Evolutionary conservation across 64 coral and sea anemone genomes (phyloP), one percentile per base, ranked within the genome.

Genomic region (Anthopleura sola): DNA sequence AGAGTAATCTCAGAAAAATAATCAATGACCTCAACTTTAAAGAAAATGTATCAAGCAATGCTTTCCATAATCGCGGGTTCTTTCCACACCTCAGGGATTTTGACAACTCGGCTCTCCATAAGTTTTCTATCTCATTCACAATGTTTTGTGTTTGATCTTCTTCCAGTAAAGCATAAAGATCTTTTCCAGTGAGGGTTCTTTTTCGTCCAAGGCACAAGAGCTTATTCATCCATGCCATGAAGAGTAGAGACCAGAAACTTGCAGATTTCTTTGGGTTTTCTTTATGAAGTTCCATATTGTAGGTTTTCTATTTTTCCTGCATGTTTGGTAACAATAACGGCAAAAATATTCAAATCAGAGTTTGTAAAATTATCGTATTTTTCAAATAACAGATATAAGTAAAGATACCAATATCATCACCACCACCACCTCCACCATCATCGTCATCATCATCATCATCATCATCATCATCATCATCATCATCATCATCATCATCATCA

Each of bases 201-300:
- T 49, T 82, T 46, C 17, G 8, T 82, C 79, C 79, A 26, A 49
- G 17, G 2, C 1, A 49, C 1, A 82, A 54, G 28, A 82, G 28
- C 0, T 29, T 54, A 40, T 82, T 44, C 79, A 82, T 82, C 79
- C 79, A 82, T 75, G 69, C 29, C 31, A 75, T 28, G 69, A 75
- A 75, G 29, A 75, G 23, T 15, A 75, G 29, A 7, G 69, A 75
- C 7, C 19, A n/a, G 17, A 75, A 75, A 29, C 36, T 75, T 14
- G 69, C 69, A 20, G 55, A 58, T 17, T 58, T 58, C 55, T 58
- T 58, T 58, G 55, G 55, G 55, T 58, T 11, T 21, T 58, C 17
- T 48, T 48, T 48, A 11, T 48, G 46, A 48, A 48, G 4, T 11
- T 48, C 46, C 46, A 48, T 48, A 48, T 48, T 11, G 46, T 5